Percentiles rank a stretch among this genome's conserved stretches.
These are phyloP conservation scores for Sigmodon hispidus DNA, from an alignment of 2,113 vertebrate genomes.

Conservation along the genomic window DNA sequence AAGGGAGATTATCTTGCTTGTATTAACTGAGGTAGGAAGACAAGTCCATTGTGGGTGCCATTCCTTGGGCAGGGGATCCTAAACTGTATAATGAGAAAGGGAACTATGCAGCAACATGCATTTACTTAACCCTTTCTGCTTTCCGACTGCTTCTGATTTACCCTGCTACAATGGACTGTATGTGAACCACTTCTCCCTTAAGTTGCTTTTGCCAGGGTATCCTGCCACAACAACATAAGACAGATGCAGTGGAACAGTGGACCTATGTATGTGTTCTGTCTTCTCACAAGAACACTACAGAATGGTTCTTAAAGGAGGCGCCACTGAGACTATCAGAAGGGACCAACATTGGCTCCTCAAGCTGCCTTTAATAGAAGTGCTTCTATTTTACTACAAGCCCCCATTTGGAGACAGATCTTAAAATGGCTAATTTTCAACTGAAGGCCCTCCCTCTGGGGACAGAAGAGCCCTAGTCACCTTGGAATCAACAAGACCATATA, in stretches of 20 bases:
- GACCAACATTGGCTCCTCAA: background rate
- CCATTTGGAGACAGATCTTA: background rate
- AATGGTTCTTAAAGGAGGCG: background rate
- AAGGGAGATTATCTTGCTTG: background rate
- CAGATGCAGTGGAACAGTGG: background rate
- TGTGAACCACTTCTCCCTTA: background rate
- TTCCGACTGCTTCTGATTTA: background rate
- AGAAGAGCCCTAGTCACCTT: background rate
- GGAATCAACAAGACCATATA: background rate
- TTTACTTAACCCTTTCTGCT: background rate
- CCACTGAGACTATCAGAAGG: accelerated
- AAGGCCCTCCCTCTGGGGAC: background rate
- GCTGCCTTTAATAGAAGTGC: background rate
- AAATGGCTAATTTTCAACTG: background rate
- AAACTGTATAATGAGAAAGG: background rate
- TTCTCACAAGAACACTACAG: background rate
- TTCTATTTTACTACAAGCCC: background rate
- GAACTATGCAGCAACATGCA: background rate
- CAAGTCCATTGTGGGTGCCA: background rate
- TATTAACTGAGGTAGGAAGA: background rate
- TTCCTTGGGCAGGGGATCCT: background rate
- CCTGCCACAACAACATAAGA: background rate
- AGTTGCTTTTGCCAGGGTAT: background rate
- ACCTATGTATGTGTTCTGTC: background rate
- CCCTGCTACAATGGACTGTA: no score